phyloP scores from a whole-genome alignment of 1,140 invertebrate species.

The Latrodectus geometricus region DNA sequence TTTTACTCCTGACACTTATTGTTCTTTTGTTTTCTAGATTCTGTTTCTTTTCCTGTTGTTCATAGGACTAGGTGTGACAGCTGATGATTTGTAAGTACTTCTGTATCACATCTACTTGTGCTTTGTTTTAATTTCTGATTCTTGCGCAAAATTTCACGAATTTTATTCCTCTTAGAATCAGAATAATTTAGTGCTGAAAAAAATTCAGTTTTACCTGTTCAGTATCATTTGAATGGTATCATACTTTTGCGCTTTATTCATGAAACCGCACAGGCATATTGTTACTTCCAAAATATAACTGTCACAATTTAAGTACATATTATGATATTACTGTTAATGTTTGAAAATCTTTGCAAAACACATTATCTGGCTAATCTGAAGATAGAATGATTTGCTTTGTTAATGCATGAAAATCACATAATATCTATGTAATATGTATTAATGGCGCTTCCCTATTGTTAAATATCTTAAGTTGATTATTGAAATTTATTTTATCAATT shows the following conservation, averaged over 20 bases:
- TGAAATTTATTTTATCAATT: too few species aligned
- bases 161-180: too few species aligned
- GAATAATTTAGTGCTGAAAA: neutral
- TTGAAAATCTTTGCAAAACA: too few species aligned
- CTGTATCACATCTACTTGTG: neutral
- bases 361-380: too few species aligned
- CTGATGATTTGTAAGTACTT: conserved; percentile 75
- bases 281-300: too few species aligned
- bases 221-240: neutral
- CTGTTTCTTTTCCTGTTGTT: conserved; percentile 76
- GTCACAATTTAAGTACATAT: too few species aligned
- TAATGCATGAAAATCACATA: too few species aligned
- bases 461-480: too few species aligned
- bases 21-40: conserved; percentile 34
- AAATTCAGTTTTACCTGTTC: neutral
- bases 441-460: too few species aligned
- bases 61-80: conserved; percentile 74
- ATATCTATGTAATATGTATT: too few species aligned
- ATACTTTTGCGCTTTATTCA: neutral
- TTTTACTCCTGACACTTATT: neutral
- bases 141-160: neutral
- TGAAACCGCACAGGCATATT: neutral
- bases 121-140: conserved; percentile 17
- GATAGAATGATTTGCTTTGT: too few species aligned
- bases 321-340: too few species aligned